Evolutionary conservation across 2,797 vertebrate species (phyloP), one percentile per base, ranked within the genome.

Genomic region (Melanotaenia parkinsoni): DNA sequence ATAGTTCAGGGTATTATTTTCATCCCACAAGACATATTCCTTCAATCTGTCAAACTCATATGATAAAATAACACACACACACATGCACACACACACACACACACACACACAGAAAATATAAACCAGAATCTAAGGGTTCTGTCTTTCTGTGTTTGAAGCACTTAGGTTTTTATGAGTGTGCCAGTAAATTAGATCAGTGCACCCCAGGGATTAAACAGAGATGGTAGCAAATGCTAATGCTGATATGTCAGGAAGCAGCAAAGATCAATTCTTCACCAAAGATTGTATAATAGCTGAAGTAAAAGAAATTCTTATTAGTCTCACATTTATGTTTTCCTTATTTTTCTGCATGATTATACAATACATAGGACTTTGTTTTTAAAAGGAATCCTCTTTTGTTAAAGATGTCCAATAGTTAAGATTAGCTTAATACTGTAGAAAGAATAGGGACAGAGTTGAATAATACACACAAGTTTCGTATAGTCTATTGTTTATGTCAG

Each of bases 401-500:
- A 43, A 45, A 7, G 16, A 5, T 45, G 4, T 20, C 1, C 5
- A 6, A 32, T 20, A 16, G 1, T 38, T 28, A 0, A 47, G 10
- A 67, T 45, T 30, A 30, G 32, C 68, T 77, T 63, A 45, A 78
- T 70, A 76, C 67, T 56, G 28, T 58, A 58, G 38, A 74, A 33
- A 32, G 32, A 33, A 33, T 33, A 33, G 32, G 32, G 32, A 33
- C 32, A 33, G 65, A 80, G 38, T 37, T 82, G 54, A 79, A 81
- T 73, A 58, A 66, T 53, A 75, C 56, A 79, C 79, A 81, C 38
- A 32, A 61, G 67, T 88, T 84, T 89, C 82, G 73, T 74, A 71
- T 72, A 82, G 70, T 79, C 89, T 86, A 81, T 94, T 94, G 90
- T 94, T 92, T 93, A 91, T 88, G n/a, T 87, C 76, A 60, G 74